These are phyloP conservation scores for Drosophila cardini DNA, from an alignment of 1,140 invertebrate genomes.

Conservation along the genomic window DNA sequence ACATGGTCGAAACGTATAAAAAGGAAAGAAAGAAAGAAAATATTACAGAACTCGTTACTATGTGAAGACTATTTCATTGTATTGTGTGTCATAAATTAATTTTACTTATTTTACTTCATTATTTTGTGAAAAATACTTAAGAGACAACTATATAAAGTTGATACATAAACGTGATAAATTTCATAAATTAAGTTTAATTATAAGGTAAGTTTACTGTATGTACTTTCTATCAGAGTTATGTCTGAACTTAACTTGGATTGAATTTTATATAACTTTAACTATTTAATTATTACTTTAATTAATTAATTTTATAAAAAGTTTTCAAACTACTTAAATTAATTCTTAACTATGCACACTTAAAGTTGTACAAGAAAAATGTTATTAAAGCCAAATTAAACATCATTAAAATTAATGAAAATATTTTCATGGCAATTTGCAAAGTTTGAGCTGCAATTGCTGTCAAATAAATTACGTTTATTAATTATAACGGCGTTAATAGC, in stretches of 20 bases:
- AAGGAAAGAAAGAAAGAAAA: conserved; percentile 39
- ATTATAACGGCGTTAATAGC: not conserved
- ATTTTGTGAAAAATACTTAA: too few relatives aligned
- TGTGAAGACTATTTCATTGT: conserved; percentile 59
- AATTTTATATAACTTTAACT: too few relatives aligned
- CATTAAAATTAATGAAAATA: conserved; percentile 6
- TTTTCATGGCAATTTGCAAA: not conserved
- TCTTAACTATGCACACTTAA: not conserved
- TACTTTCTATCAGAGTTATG: too few relatives aligned
- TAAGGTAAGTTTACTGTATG: too few relatives aligned
- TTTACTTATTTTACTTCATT: conserved; percentile 47
- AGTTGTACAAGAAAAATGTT: not conserved
- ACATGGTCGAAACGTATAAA: conserved; percentile 59
- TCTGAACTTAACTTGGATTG: too few relatives aligned
- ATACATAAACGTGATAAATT: too few relatives aligned
- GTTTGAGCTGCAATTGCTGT: not conserved
- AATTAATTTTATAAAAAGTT: too few relatives aligned
- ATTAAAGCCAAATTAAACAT: not conserved
- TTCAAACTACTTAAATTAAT: not conserved
- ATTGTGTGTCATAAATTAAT: conserved; percentile 13
- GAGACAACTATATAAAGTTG: not conserved
- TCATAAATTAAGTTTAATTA: too few relatives aligned
- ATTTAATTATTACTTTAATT: too few relatives aligned
- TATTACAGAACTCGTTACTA: conserved; percentile 46
- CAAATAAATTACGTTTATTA: conserved; percentile 18